phyloP scores from a whole-genome alignment of 2,888 invertebrate species.

The Tromatobia lineatoria region DNA sequence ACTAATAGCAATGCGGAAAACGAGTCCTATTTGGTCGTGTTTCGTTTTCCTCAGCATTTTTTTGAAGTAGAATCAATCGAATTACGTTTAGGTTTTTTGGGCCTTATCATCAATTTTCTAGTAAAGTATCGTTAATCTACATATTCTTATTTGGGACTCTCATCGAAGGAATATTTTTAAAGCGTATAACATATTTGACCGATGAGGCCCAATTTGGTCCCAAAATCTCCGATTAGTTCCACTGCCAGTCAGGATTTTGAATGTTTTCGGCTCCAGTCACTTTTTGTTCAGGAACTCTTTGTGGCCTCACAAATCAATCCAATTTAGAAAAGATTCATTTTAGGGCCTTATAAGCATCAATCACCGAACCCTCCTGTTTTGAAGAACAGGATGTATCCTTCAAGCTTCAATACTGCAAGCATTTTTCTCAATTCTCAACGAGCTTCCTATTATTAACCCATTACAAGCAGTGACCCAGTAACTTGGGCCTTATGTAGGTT shows the following conservation, averaged over 20 bases:
- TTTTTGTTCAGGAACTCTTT: neutral
- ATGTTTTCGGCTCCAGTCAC: neutral
- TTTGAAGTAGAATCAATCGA: too few species aligned
- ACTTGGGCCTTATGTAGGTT: conserved; percentile 10
- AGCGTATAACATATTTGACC: neutral
- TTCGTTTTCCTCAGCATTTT: too few species aligned
- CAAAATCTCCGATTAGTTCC: neutral
- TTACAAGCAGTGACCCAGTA: conserved; percentile 2
- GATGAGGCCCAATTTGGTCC: neutral
- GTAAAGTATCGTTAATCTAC: too few species aligned
- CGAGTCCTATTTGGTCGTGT: too few species aligned
- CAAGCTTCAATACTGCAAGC: neutral
- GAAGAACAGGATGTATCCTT: neutral
- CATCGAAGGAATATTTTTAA: neutral
- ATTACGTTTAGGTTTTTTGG: neutral
- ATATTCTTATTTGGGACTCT: neutral
- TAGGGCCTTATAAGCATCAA: neutral
- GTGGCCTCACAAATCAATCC: neutral
- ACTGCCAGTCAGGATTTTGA: neutral
- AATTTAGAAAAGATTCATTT: neutral
- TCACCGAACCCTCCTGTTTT: neutral
- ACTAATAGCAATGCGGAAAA: too few species aligned
- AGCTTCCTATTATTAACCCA: neutral
- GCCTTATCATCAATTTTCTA: neutral
- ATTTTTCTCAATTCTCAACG: neutral